phyloP scores from a whole-genome alignment of 2,888 invertebrate genomes.

The Lithosia quadra region DNA sequence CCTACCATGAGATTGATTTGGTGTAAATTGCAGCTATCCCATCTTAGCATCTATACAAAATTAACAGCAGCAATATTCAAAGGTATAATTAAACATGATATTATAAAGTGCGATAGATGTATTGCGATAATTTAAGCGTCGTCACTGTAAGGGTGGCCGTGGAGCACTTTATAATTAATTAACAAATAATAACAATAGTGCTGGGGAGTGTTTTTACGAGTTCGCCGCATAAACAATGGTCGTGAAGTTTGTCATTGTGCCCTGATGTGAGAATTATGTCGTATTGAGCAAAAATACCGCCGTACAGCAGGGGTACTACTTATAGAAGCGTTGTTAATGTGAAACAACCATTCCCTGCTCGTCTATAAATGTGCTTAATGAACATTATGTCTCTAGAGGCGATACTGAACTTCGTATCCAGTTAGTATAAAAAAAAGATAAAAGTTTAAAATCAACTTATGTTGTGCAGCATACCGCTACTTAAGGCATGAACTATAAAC shows the following conservation, averaged over 20 bases:
- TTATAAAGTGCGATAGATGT: slow-evolving; percentile 8
- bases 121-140: slow-evolving; percentile 26
- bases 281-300: slow-evolving; percentile 46
- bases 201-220: slow-evolving; percentile 57
- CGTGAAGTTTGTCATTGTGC: slow-evolving; percentile 51
- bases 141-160: slow-evolving; percentile 43
- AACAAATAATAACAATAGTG: slow-evolving; percentile 63
- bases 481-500: too few relatives aligned
- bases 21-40: too few relatives aligned
- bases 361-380: not conserved
- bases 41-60: not conserved
- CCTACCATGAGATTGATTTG: too few relatives aligned
- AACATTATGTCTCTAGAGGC: not conserved
- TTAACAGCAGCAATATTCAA: not conserved
- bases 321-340: slow-evolving; percentile 7
- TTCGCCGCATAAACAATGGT: slow-evolving; percentile 48
- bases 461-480: too few relatives aligned
- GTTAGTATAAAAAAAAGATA: too few relatives aligned
- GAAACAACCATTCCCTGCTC: not conserved
- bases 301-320: slow-evolving; percentile 17
- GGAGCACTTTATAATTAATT: slow-evolving; percentile 61
- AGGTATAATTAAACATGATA: not conserved
- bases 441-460: too few relatives aligned
- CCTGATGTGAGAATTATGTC: slow-evolving; percentile 53
- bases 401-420: too few relatives aligned